Conservation (phyloP, 2,888 invertebrate species). For the Timema podura region DNA sequence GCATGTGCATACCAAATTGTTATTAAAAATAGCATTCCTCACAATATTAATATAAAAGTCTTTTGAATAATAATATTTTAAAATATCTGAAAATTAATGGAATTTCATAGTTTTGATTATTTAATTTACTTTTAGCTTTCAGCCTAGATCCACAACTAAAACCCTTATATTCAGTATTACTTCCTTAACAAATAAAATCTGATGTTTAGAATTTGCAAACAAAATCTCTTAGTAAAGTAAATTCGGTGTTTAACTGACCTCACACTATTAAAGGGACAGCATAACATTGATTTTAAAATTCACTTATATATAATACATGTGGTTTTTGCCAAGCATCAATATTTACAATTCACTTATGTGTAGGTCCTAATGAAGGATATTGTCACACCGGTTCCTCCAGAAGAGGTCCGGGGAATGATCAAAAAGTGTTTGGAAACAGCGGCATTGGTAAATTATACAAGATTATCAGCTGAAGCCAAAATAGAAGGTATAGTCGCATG, state of each 20-base stretch:
- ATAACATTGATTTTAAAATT: not conserved
- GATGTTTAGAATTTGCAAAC: not conserved
- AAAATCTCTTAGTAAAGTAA: not conserved
- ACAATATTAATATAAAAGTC: too few relatives aligned
- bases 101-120: not conserved
- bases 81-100: not conserved
- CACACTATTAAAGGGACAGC: too few relatives aligned
- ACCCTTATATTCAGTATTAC: not conserved
- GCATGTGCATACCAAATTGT: too few relatives aligned
- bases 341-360: constrained; percentile 12
- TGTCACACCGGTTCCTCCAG: constrained; percentile 91
- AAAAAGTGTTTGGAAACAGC: constrained; percentile 97
- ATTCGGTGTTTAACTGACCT: too few relatives aligned
- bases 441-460: constrained; percentile 94
- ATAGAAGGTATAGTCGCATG: constrained; percentile 74
- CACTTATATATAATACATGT: constrained; percentile 13
- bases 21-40: too few relatives aligned
- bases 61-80: too few relatives aligned
- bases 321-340: constrained; percentile 10
- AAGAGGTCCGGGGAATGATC: constrained; percentile 94
- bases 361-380: constrained; percentile 98
- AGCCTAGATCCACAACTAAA: not conserved
- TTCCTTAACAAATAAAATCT: not conserved
- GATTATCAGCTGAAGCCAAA: constrained; percentile 93
- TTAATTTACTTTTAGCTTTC: not conserved